Conservation (phyloP, 1,140 invertebrate species). For the Oedothorax gibbosus region DNA sequence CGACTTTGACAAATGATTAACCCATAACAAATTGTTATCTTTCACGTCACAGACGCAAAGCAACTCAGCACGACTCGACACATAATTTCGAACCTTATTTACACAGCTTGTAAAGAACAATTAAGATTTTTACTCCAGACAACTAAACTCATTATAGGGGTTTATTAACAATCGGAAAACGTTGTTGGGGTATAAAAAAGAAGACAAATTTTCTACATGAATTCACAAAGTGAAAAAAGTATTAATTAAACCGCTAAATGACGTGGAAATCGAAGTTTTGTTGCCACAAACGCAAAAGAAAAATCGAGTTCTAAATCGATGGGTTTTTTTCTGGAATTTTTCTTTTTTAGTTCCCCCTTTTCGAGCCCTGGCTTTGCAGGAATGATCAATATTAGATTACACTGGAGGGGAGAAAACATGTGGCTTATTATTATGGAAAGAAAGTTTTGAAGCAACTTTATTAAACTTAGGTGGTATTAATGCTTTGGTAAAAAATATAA, state of each 20-base stretch:
- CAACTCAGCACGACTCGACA: background rate
- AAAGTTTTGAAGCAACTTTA: slow-evolving; percentile 4
- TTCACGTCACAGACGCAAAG: slow-evolving; percentile 23
- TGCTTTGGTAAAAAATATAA: too few relatives aligned
- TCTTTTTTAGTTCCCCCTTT: background rate
- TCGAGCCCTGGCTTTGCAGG: background rate
- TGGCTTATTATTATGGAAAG: background rate
- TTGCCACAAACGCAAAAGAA: slow-evolving; percentile 40
- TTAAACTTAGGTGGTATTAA: too few relatives aligned
- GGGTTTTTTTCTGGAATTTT: slow-evolving; percentile 31
- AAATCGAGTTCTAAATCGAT: slow-evolving; percentile 39
- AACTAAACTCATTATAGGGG: slow-evolving; percentile 51
- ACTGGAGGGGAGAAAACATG: background rate
- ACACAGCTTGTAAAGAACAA: slow-evolving; percentile 56
- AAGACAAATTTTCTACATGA: slow-evolving; percentile 34
- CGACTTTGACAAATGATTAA: slow-evolving; percentile 49
- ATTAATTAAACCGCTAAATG: slow-evolving; percentile 57
- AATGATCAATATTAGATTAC: slow-evolving; percentile 36
- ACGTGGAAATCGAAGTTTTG: slow-evolving; percentile 48
- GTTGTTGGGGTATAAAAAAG: background rate
- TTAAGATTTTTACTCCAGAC: slow-evolving; percentile 50
- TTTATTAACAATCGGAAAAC: slow-evolving; percentile 49
- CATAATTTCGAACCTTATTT: slow-evolving; percentile 40
- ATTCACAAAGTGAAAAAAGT: slow-evolving; percentile 30
- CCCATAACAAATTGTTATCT: slow-evolving; percentile 48